Evolutionary conservation across 1,140 invertebrate species (phyloP).

Genomic region (Magallana ariakensis): DNA sequence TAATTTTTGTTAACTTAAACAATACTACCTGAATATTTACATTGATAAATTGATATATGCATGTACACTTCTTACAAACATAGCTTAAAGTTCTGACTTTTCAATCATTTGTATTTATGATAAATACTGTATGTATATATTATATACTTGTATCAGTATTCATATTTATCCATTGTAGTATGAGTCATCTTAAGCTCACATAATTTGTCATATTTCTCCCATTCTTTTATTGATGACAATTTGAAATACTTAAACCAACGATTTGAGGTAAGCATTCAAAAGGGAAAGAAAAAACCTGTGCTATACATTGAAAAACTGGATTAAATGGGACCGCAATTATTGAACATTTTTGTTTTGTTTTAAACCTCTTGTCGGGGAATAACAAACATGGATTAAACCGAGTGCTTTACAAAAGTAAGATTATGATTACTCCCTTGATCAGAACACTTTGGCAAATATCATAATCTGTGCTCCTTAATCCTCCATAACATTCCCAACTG

Average conservation of each 20-base stretch:
- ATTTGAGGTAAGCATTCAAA: background rate
- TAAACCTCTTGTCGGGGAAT: conserved; percentile 11
- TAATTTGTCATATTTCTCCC: background rate
- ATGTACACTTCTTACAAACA: no score
- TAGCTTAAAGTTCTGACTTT: background rate
- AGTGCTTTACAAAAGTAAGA: conserved; percentile 22
- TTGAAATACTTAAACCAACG: background rate
- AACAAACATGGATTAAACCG: conserved; percentile 8
- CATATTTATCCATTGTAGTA: background rate
- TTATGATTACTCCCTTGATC: conserved; percentile 29
- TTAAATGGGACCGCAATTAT: conserved; percentile 1
- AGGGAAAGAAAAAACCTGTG: background rate
- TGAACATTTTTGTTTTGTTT: conserved; percentile 14
- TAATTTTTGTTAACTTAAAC: no score
- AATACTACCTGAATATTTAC: no score
- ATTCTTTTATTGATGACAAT: conserved; percentile 20
- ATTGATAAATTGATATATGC: no score
- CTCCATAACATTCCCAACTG: background rate
- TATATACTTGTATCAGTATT: background rate
- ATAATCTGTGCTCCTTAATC: conserved; percentile 11
- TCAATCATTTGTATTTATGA: background rate
- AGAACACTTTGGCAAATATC: background rate
- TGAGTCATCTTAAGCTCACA: background rate
- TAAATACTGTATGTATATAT: background rate
- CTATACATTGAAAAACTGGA: background rate